Evolutionary conservation across 2,888 invertebrate species (phyloP).

Genomic region (Homarus gammarus): DNA sequence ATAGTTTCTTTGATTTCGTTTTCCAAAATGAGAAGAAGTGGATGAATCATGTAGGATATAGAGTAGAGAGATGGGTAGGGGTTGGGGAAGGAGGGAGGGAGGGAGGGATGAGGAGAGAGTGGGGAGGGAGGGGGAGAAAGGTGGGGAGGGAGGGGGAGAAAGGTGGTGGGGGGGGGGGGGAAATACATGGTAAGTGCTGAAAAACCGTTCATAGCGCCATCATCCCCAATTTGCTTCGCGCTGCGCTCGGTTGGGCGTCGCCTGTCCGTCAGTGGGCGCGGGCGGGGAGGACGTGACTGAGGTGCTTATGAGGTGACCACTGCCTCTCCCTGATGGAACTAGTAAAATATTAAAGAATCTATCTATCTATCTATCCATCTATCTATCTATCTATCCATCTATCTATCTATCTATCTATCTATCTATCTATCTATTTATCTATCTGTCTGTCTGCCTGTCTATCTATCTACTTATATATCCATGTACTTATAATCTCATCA

Average conservation of each 20-base stretch:
- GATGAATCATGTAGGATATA: too few species aligned
- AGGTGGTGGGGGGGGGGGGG: background rate
- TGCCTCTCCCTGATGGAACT: background rate
- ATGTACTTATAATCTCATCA: too few species aligned
- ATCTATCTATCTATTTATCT: too few species aligned
- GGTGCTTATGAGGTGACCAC: constrained; percentile 23
- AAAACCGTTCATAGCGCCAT: constrained; percentile 26
- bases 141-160: background rate
- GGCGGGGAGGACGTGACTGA: constrained; percentile 5
- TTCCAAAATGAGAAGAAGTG: too few species aligned
- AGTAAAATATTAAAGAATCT: too few species aligned
- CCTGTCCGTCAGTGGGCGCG: constrained; percentile 22
- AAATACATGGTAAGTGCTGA: constrained; percentile 8
- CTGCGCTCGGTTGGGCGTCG: background rate
- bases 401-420: too few species aligned
- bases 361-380: background rate
- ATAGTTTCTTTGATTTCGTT: too few species aligned
- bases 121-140: background rate
- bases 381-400: background rate
- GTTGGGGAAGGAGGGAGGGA: too few species aligned
- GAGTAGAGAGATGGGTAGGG: too few species aligned
- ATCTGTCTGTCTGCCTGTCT: too few species aligned
- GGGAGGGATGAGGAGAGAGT: too few species aligned
- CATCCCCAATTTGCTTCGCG: constrained; percentile 35
- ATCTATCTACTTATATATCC: too few species aligned